These are phyloP conservation scores for Alexandromys fortis DNA, from an alignment of 2,113 vertebrate species.

Conservation along the genomic window DNA sequence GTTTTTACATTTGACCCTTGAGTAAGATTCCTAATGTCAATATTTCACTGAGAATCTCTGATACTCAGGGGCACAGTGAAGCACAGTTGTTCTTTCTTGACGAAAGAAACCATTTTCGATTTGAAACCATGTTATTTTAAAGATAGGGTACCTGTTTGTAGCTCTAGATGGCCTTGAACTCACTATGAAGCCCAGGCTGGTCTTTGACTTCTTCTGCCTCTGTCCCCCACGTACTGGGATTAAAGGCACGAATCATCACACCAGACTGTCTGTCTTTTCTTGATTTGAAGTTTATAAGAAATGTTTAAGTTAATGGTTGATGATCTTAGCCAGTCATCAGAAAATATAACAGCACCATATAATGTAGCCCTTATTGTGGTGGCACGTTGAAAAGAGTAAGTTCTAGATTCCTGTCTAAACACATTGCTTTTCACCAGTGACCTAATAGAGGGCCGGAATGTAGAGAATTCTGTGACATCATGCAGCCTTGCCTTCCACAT, in stretches of 20 bases:
- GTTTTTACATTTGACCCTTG: neutral
- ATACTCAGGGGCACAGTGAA: neutral
- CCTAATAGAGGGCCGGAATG: neutral
- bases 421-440: neutral
- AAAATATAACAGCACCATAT: neutral
- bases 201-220: neutral
- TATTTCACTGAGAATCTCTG: neutral
- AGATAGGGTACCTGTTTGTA: neutral
- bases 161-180: neutral
- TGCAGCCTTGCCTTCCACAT: neutral
- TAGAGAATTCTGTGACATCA: neutral
- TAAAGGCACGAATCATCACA: neutral
- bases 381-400: neutral
- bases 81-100: neutral
- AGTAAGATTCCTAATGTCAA: neutral
- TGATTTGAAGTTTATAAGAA: neutral
- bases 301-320: neutral
- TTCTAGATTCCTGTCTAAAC: neutral
- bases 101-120: neutral
- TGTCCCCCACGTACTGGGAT: neutral
- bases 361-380: neutral
- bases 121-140: neutral
- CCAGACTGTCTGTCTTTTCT: neutral
- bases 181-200: too few species aligned
- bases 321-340: neutral